Evolutionary conservation across 2,888 invertebrate species (phyloP), one percentile per base, ranked within the genome.

Genomic region (Drosophila barbarae): DNA sequence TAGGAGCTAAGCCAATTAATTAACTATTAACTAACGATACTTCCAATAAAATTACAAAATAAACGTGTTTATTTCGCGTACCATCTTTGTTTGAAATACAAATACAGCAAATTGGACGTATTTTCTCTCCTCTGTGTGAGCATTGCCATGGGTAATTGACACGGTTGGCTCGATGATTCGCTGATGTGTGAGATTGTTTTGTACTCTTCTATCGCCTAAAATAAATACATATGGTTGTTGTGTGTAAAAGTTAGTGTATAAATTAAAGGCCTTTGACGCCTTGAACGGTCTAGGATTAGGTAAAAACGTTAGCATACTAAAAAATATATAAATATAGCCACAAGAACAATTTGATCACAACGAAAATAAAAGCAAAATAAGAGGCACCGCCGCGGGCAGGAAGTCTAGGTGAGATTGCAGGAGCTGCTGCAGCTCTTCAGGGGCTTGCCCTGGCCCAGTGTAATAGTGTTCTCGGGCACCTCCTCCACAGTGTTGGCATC

Each of bases 381-480:
- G 55, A 32, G 51, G 15, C 18, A 35, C 13, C 8, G 5, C 13
- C 8, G 5, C 28, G 42, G 26, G 21, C 12, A 8, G 28, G 32
- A 41, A 54, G 65, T 60, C 72, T 88, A 89, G 74, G 88, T 89
- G 55, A 89, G 77, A 82, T 90, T 87, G 87, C 90, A 89, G 3
- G 94, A 94, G 67, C 92, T 92, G 86, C 93, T 93, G 88, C 94
- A 94, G 82, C 91, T 91, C 76, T 91, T 92, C n/a, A 89, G 65
- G 6, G 93, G 88, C 83, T 93, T 93, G 77, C 94, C 92, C 74
- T 94, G 93, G 1, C 94, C 93, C 49, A 95, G 90, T 54, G 94
- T 93, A 7, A 94, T 92, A 58, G 93, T 93, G 39, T 91, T 91
- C 59, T 92, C 92, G 21, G 90, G 91, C 30, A 92, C 92, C 6